These are phyloP conservation scores for Drosophila santomea DNA, from an alignment of 1,140 invertebrate genomes.

Conservation along the genomic window DNA sequence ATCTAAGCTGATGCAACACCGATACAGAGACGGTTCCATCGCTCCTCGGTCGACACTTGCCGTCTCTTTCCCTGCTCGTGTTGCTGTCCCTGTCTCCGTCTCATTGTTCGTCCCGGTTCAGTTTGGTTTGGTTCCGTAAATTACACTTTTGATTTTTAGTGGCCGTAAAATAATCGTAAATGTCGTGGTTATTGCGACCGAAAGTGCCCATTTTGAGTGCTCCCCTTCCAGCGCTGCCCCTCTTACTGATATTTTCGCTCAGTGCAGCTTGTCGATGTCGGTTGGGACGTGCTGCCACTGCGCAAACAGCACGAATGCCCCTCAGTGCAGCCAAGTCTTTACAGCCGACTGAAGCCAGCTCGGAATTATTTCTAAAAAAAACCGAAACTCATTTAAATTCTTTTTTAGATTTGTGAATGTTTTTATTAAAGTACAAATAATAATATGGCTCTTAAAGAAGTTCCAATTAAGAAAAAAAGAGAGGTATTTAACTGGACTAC, in stretches of 20 bases:
- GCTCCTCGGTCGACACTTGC: slow-evolving; percentile 1
- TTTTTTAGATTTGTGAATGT: too few species aligned
- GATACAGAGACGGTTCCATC: slow-evolving; percentile 24
- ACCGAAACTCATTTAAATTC: background rate
- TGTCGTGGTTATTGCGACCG: slow-evolving; percentile 84
- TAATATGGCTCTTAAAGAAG: too few species aligned
- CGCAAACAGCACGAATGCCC: slow-evolving; percentile 59
- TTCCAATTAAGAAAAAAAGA: too few species aligned
- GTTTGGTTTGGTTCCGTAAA: slow-evolving; percentile 80
- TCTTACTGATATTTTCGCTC: slow-evolving; percentile 78
- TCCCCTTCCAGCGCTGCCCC: slow-evolving; percentile 22
- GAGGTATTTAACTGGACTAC: too few species aligned
- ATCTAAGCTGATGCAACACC: slow-evolving; percentile 51
- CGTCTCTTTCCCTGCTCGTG: slow-evolving; percentile 3
- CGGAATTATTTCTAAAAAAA: background rate
- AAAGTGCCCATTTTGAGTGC: slow-evolving; percentile 82
- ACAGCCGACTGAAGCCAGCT: background rate
- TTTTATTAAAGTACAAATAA: background rate
- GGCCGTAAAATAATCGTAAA: slow-evolving; percentile 85
- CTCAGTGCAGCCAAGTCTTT: slow-evolving; percentile 20
- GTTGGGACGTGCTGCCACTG: slow-evolving; percentile 71
- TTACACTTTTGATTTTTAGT: slow-evolving; percentile 85
- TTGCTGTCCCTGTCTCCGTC: slow-evolving; percentile 29
- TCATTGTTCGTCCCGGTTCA: slow-evolving; percentile 64
- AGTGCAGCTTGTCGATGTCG: slow-evolving; percentile 60